These are phyloP conservation scores for Tribolium madens DNA, from an alignment of 1,140 invertebrate genomes.

Conservation along the genomic window DNA sequence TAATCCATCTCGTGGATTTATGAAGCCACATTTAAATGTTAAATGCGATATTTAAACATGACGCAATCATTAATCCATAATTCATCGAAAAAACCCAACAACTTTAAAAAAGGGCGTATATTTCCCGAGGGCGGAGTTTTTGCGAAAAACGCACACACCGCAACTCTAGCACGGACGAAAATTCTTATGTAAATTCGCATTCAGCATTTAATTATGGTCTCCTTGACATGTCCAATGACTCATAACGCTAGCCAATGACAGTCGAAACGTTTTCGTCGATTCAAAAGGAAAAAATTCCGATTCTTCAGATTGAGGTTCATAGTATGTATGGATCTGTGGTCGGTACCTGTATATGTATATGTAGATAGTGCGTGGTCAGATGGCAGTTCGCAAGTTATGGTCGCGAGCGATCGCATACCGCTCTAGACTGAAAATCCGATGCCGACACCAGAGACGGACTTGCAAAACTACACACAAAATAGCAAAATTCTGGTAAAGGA, in stretches of 20 bases:
- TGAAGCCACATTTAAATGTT: conserved; percentile 24
- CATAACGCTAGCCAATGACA: background rate
- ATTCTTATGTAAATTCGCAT: conserved; percentile 39
- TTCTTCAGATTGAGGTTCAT: conserved; percentile 29
- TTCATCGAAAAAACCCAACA: background rate
- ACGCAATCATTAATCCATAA: conserved; percentile 7
- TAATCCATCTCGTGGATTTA: conserved; percentile 23
- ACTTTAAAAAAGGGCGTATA: background rate
- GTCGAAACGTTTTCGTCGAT: background rate
- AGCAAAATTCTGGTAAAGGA: background rate
- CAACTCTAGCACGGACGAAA: conserved; percentile 10
- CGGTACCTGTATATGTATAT: conserved; percentile 56
- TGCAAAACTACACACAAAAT: background rate
- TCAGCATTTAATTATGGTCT: conserved; percentile 30
- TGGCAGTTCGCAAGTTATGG: conserved; percentile 60
- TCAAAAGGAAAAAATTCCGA: conserved; percentile 3
- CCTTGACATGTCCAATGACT: conserved; percentile 32
- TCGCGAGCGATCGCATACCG: conserved; percentile 58
- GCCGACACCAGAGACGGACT: conserved; percentile 37
- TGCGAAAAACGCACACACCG: background rate
- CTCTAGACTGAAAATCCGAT: conserved; percentile 40
- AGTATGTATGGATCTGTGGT: conserved; percentile 47
- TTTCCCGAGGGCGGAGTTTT: background rate
- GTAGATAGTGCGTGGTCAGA: conserved; percentile 61
- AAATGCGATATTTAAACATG: conserved; percentile 3